Conservation (phyloP, 2,888 invertebrate genomes). For the Tridacna crocea region DNA sequence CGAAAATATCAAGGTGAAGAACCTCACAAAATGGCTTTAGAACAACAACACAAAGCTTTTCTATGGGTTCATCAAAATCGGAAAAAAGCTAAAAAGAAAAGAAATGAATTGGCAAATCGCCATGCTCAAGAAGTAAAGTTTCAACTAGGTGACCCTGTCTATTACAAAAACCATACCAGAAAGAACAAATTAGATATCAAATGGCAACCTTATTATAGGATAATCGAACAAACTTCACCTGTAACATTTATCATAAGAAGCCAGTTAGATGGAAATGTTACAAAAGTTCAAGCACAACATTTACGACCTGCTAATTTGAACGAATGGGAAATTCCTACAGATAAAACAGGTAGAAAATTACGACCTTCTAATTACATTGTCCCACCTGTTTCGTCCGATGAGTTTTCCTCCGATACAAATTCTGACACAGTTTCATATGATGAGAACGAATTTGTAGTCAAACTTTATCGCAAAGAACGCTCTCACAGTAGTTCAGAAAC, state of each 20-base stretch:
- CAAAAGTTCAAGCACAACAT: constrained; percentile 35
- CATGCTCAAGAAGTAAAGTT: not conserved
- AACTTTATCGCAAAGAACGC: not conserved
- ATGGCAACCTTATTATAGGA: constrained; percentile 5
- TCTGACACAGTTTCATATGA: too few species aligned
- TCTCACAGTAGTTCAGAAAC: not conserved
- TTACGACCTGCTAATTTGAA: constrained; percentile 37
- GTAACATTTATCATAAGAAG: constrained; percentile 41
- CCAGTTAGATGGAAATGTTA: constrained; percentile 30
- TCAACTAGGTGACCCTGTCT: not conserved
- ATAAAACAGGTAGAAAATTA: not conserved
- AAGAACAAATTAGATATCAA: not conserved
- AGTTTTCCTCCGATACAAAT: not conserved
- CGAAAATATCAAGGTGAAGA: too few species aligned
- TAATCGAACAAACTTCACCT: constrained; percentile 21
- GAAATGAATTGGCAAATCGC: constrained; percentile 34
- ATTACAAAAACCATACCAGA: too few species aligned
- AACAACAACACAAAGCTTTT: constrained; percentile 54
- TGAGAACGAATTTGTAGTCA: not conserved
- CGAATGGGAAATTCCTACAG: constrained; percentile 18
- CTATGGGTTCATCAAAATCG: constrained; percentile 27
- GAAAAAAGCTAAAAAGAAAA: constrained; percentile 7
- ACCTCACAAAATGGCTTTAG: too few species aligned
- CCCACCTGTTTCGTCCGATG: constrained; percentile 14
- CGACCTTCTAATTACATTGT: constrained; percentile 27